Base-by-base conservation (phyloP, 2,888 invertebrate genomes). In the Gastracanthus pulcherrimus region DNA sequence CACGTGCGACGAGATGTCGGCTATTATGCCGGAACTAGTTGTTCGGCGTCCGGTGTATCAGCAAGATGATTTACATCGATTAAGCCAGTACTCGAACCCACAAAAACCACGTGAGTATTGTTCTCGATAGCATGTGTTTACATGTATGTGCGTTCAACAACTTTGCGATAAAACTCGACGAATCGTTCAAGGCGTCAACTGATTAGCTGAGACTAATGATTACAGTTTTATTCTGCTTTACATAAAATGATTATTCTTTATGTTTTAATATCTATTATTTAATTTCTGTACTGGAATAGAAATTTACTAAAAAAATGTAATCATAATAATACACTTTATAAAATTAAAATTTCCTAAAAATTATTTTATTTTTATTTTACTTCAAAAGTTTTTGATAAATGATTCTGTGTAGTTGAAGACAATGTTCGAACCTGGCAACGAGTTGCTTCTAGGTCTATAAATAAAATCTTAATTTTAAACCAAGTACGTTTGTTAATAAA, bases 1-100 rank as follows among this genome's bases (percentile, higher is more conserved):
- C 60, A 82, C 82, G 74, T 85, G 81, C 76, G 84, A 87, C 85
- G 87, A 87, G 60, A 88, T 88, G 92, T 88, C 89, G 84, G 86
- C 88, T 69, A 87, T 86, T 80, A 85, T 87, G 78, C 88, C 89
- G 77, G 90, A 91, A 85, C 80, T 92, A 55, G 86, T 91, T 66
- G 93, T 95, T 34, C 93, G 94, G 81, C 92, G 95, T 23, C 93
- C 95, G 0, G 93, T 95, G 6, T 95, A 95, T 89, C 94, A 94
- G 77, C 94, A 95, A 86, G 94, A 95, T 83, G 93, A 94, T 7
- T 92, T 95, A 67, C 93, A 95, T 89, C 93, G 93, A 78, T 94
- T 94, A 85, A 94, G 94, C 4, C 93, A 94, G 83, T 95, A 95
- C 87, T 93, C 93, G 81, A 92, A 92, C 82, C 94, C 94, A 0